Conservation (phyloP, 2,797 vertebrate genomes). For the Neosalanx taihuensis region DNA sequence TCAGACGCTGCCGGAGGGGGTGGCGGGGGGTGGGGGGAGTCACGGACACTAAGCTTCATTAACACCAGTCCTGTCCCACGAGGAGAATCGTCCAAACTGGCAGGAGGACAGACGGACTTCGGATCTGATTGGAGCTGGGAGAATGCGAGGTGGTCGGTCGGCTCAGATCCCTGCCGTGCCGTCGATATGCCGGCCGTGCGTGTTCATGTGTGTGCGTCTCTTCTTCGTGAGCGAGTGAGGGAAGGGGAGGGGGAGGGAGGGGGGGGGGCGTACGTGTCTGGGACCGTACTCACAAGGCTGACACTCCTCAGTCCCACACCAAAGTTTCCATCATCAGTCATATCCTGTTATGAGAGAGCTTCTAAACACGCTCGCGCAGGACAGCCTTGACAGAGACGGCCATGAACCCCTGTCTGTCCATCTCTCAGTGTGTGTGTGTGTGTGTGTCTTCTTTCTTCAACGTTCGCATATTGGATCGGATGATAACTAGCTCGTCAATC, state of each 20-base stretch:
- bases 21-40: constrained; percentile 23
- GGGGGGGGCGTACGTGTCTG: constrained; percentile 2
- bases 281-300: constrained; percentile 6
- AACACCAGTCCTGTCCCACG: constrained; percentile 21
- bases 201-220: no score
- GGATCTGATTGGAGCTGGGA: constrained; percentile 29
- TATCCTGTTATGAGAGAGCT: constrained; percentile 47
- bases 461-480: no score
- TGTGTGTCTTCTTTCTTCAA: not conserved
- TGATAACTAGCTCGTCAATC: not conserved
- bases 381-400: not conserved
- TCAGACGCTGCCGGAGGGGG: not conserved
- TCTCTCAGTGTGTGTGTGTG: constrained; percentile 7
- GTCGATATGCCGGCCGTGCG: no score
- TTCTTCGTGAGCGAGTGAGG: not conserved
- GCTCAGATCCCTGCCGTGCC: no score
- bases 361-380: not conserved
- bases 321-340: constrained; percentile 51
- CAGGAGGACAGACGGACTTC: constrained; percentile 41
- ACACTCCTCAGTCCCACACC: not conserved
- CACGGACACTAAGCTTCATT: constrained; percentile 16
- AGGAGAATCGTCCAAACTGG: constrained; percentile 36
- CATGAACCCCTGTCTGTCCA: not conserved
- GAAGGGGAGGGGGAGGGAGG: no score
- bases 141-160: no score